Evolutionary conservation across 1,140 invertebrate genomes (phyloP), one percentile per base, ranked within the genome.

Genomic region (Cydia amplana): DNA sequence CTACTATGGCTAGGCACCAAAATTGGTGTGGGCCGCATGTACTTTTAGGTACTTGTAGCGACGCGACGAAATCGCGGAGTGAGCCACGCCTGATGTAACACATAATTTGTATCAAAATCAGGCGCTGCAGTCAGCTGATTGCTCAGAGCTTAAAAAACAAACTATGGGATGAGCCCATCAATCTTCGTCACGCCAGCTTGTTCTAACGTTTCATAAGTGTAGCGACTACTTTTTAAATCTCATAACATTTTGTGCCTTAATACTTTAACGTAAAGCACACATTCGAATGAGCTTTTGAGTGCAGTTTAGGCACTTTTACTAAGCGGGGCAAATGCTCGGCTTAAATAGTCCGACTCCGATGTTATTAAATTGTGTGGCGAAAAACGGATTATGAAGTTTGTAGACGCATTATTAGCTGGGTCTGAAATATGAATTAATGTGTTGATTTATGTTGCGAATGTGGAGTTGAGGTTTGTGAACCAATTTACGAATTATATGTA

Each of bases 371-470:
- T 60, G 9, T 60, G 20, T 20, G 20, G 55, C 20, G 55, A 60
- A 60, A 60, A 60, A 60, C 10, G 55, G 55, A 60, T 60, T 23
- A 60, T 60, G 55, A 60, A 60, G 55, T 20, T 60, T 60, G 18
- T 60, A 12, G 55, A 60, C 55, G 10, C 20, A 23, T 60, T 55
- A 55, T 55, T 60, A 60, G 55, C 55, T 12, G 2, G 55, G 55
- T 0, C 7, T 60, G 55, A 60, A 60, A 60, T 51, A 18, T 51
- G 16, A n/a, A 51, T n/a, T 0, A 16, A 49, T 51, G 18, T 9
- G n/a, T 55, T 51, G 49, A 1, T 60, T 60, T 60, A 60, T 55
- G 12, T 60, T 7, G 18, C 20, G 55, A 60, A 60, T 20, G 23
- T 23, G 9, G 9, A 23, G 20, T 23, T 60, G n/a, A 60, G 18